Evolutionary conservation across 2,888 invertebrate species (phyloP), one percentile per base, ranked within the genome.

Genomic region (Tuberolachnus salignus): DNA sequence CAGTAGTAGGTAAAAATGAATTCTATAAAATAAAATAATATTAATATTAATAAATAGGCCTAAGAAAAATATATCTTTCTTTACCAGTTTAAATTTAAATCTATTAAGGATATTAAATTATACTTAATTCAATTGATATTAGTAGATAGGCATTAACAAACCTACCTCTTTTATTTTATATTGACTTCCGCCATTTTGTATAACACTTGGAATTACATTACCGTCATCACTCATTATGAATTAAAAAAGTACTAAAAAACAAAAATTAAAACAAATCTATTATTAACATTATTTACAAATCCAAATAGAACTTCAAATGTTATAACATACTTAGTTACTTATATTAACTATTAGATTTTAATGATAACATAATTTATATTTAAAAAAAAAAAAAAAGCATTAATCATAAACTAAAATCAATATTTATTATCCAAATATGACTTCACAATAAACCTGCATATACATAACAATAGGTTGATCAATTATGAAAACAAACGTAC

Each of bases 161-260:
- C 78, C 51, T 78, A 78, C 78, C 51, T 78, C 78, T 69, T 78
- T 78, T 51, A 67, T 21, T 49, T 78, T 78, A n/a, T 69, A 61
- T n/a, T 78, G 78, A 78, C 11, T 69, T 78, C 59, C 69, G 16
- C 78, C 78, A 59, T 78, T 78, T 78, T 78, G 78, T 57, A 67
- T 67, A 51, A 13, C 21, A 51, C 69, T 78, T 69, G 78, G 78
- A 69, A 67, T 78, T 21, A 67, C 21, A 78, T 78, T 59, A 16
- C 78, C 78, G 14, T 78, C 78, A 78, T 78, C 78, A 67, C 78
- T 78, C 78, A 78, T 78, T 42, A 19, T 78, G 69, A 59, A 59
- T 78, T 10, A 78, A 69, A 67, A 21, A 59, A n/a, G 55, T 42
- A 61, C 78, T 78, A 59, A 69, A 78, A 78, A 19, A 73, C n/a